These are phyloP conservation scores for Heptranchias perlo DNA, from an alignment of 2,113 vertebrate genomes.

Conservation along the genomic window DNA sequence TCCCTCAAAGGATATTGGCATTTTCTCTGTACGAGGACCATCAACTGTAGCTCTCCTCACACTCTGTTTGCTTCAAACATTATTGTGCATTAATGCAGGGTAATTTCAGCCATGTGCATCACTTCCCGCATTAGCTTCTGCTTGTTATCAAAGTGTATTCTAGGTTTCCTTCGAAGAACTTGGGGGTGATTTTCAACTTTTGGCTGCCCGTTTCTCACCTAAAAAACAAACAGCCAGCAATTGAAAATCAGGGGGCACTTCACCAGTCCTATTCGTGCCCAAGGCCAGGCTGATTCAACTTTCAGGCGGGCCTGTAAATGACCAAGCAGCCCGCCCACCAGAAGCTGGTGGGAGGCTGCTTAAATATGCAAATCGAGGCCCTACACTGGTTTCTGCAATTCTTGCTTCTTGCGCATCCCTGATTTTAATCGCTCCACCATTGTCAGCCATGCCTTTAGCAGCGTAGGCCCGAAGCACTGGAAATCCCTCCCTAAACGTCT, in stretches of 20 bases:
- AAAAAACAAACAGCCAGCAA: neutral
- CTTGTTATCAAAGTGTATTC: neutral
- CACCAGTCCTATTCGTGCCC: neutral
- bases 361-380: no score
- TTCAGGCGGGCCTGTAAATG: neutral
- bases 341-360: neutral
- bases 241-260: neutral
- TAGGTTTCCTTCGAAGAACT: neutral
- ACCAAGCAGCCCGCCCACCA: neutral
- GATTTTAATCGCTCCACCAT: no score
- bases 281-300: neutral
- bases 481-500: no score
- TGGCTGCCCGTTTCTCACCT: neutral
- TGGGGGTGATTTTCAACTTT: neutral
- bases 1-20: neutral
- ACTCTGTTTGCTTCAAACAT: neutral
- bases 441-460: no score
- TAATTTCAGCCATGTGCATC: neutral
- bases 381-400: no score
- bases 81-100: neutral
- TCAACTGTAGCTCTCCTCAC: neutral
- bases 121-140: neutral
- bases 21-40: neutral
- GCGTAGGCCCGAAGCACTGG: no score
- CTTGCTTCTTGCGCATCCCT: no score